Evolutionary conservation across 1,140 invertebrate species (phyloP), one percentile per base, ranked within the genome.

Genomic region (Rhopalosiphum maidis): DNA sequence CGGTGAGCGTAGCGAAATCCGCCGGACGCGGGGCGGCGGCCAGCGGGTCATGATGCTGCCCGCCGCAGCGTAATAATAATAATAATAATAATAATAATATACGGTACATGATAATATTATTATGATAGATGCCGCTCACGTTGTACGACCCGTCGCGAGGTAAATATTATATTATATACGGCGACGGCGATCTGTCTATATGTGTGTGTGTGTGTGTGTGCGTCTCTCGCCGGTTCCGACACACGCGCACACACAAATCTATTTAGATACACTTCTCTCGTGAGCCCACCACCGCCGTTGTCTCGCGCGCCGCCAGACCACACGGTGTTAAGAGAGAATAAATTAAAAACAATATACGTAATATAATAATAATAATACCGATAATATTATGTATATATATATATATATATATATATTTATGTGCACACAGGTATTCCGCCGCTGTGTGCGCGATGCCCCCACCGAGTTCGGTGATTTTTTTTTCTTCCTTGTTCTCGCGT

Each of bases 101-200:
- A 87, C 41, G 11, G 37, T 43, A 30, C 37, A 43, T 6, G 37
- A 87, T n/a, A n/a, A 87, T 88, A 88, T 35, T 51, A 35, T n/a
- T 88, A 88, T 91, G 90, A 91, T 91, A 68, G 37, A 91, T 82
- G 90, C 90, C 90, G 90, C 30, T 85, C 91, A 85, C 91, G 91
- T 92, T 92, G 68, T 85, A 48, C 91, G 54, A 43, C 88, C 88
- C 88, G 88, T 90, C 88, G 88, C 51, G 88, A 54, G 88, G 35
- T 55, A 90, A 55, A 60, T 60, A 60, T 41, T 43, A 77, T 77
- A 77, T n/a, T 77, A n/a, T 68, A n/a, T 77, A n/a, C 89, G 60
- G 30, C 60, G 23, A 23, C 90, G 43, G n/a, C n/a, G 43, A 22
- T 46, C 55, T 6, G 18, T 83, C 60, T 46, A 25, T 77, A 46